Evolutionary conservation across 1,140 invertebrate species (phyloP), one percentile per base, ranked within the genome.

Genomic region (Chrysoperla carnea): DNA sequence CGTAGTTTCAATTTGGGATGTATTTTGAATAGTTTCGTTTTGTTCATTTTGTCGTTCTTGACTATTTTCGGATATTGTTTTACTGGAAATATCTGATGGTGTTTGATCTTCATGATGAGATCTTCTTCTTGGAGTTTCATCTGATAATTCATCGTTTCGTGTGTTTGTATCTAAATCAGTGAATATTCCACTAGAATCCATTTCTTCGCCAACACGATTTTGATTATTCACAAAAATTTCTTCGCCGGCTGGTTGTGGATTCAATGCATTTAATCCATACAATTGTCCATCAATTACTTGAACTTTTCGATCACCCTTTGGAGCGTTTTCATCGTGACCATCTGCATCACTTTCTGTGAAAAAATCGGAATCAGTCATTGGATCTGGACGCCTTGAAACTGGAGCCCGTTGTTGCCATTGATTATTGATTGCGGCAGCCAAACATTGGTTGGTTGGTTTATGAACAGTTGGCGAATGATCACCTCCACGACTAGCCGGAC

Each of bases 361-460:
- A 57, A 88, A 87, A 56, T 88, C 84, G 0, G 84, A 88, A 60
- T 87, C 84, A 0, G 84, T 88, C 82, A 87, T 85, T 1, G 82
- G 80, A 61, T 86, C 82, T 43, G 74, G 72, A 29, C 77, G 67
- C 49, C 76, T 53, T 45, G 44, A 50, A 37, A 55, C 50, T 45
- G 49, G 60, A 7, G 51, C 53, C 39, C 50, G 17, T 37, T 7
- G 51, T 50, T 29, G 52, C 46, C 23, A 36, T 15, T 38, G 40
- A 8, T 35, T 35, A 0, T 54, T 52, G 17, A 47, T 44, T 5
- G 40, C 11, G 0, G 31, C 31, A 2, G 14, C 40, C 3, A 41
- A 17, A 41, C 17, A 23, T 28, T 50, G 49, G 36, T 56, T 58
- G 8, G 46, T 43, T 6, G 65, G 59, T 36, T 58, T 60, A 45